Percentiles rank a stretch among this genome's conserved stretches.
Conservation (phyloP, 2,797 vertebrate genomes). For the Dermochelys coriacea region DNA sequence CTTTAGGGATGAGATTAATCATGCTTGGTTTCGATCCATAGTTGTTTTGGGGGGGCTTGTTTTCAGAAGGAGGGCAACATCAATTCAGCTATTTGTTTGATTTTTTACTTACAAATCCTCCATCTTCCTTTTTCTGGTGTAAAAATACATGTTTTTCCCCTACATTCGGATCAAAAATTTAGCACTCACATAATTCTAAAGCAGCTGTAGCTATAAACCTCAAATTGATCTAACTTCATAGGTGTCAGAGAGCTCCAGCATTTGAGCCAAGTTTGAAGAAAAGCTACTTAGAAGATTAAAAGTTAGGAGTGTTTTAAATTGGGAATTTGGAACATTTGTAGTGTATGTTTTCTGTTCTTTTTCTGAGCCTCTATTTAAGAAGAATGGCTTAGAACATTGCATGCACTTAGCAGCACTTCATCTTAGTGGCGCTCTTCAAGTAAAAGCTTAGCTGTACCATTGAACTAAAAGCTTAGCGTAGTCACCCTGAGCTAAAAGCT, state of each 20-base stretch:
- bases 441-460: slow-evolving; percentile 1
- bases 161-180: background rate
- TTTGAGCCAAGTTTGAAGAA: background rate
- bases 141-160: background rate
- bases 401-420: background rate
- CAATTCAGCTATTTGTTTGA: background rate
- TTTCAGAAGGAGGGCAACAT: background rate
- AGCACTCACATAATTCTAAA: background rate
- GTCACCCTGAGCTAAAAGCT: slow-evolving; percentile 16
- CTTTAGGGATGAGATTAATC: background rate
- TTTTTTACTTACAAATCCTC: background rate
- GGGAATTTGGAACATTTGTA: background rate
- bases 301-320: slow-evolving; percentile 1
- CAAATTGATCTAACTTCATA: background rate
- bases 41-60: background rate
- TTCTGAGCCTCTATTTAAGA: slow-evolving; percentile 37
- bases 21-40: background rate
- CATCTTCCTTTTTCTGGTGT: background rate
- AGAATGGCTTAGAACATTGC: slow-evolving; percentile 9
- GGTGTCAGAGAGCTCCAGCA: background rate
- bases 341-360: background rate
- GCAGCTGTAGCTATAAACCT: background rate
- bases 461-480: background rate
- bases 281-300: background rate
- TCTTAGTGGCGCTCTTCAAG: slow-evolving; percentile 14